Evolutionary conservation across 2,888 invertebrate species (phyloP), one percentile per base, ranked within the genome.

Genomic region (Dryobotodes eremita): DNA sequence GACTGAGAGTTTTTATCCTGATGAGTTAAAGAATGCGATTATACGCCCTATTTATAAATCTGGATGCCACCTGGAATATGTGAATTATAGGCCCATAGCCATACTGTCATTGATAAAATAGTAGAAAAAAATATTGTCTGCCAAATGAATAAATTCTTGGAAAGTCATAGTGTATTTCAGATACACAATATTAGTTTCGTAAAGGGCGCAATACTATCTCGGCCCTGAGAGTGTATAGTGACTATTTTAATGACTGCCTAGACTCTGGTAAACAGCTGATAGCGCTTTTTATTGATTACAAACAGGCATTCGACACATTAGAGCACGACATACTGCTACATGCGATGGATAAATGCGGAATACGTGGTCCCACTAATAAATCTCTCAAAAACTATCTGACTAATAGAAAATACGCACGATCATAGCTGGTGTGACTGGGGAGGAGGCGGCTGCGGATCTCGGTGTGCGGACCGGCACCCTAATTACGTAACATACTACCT

Each of bases 291-390:
- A 69, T 69, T 11, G 64, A 69, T 6, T 53, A 69, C 8, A 57
- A 71, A 77, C n/a, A 71, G 2, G 66, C 72, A 10, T 77, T 76
- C 23, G 75, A 77, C 59, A 68, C 77, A 7, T 15, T 72, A 15
- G 66, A 72, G 26, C 77, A 61, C 23, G 65, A 72, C 7, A 64
- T 72, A 1, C 20, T 72, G 3, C 10, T 77, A 8, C 68, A 74
- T n/a, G 65, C 65, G 0, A 79, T 74, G 74, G 78, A 73, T 17
- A 70, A 79, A 42, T 74, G 78, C 6, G 78, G 74, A 11, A 74
- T 79, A 46, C 48, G 77, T 4, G 72, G 61, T 11, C 77, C 72
- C 6, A 77, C 62, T 0, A 77, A 62, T 50, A 42, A 13, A 0
- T 71, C 71, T 66, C 75, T 79, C 17, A 70, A 42, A 61, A 79